A percentile compares a stretch with the other conserved stretches of the same genome.
Evolutionary conservation across 1,140 invertebrate species (phyloP).

Genomic region (Centruroides sculpturatus): DNA sequence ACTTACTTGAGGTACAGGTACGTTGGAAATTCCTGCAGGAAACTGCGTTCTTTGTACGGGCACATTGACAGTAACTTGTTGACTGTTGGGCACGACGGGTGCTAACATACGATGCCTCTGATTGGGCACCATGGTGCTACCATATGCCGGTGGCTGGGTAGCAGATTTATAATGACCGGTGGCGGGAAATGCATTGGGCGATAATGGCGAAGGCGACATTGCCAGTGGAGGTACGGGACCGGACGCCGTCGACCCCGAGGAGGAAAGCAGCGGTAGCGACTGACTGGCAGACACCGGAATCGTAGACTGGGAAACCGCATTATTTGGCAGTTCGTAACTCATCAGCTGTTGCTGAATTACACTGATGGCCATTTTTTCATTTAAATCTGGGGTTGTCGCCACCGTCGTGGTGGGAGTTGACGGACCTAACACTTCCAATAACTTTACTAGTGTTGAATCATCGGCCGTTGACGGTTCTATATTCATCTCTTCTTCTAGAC

Average conservation of each 20-base stretch:
- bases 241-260: neutral
- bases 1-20: neutral
- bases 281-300: constrained; percentile 14
- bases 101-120: too few species aligned
- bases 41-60: constrained; percentile 7
- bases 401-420: neutral
- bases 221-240: neutral
- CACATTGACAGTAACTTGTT: neutral
- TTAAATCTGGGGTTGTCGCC: constrained; percentile 30
- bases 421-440: constrained; percentile 6
- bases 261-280: neutral
- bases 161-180: constrained; percentile 5
- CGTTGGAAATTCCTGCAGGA: constrained; percentile 14
- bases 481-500: constrained; percentile 18
- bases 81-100: too few species aligned
- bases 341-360: constrained; percentile 81
- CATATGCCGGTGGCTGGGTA: constrained; percentile 3
- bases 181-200: neutral
- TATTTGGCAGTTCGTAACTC: constrained; percentile 42
- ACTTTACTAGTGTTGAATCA: constrained; percentile 3
- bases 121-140: too few species aligned
- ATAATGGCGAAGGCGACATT: neutral
- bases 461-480: constrained; percentile 1
- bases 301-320: constrained; percentile 14
- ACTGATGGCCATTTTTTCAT: constrained; percentile 69